Base-by-base conservation (phyloP, 1,140 invertebrate genomes). In the Camponotus floridanus region DNA sequence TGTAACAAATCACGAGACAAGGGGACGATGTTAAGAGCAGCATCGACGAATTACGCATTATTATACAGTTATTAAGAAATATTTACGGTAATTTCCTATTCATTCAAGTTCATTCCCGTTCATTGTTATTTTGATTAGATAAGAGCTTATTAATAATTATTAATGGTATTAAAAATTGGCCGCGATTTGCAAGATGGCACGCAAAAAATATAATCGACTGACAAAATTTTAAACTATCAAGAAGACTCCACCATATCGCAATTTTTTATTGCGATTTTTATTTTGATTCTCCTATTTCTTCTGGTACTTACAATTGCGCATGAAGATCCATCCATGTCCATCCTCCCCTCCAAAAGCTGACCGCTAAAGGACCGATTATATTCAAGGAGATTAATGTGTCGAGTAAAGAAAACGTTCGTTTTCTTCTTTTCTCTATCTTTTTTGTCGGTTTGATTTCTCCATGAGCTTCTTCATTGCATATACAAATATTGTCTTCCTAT, bases 261-360 rank as follows among this genome's bases (percentile, higher is more conserved):
- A 65, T 61, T 26, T 26, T 26, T 26, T 26, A 26, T 26, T 26
- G 26, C 26, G 5, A n/a, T 59, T 55, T 0, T 9, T 13, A 36
- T 33, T 26, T 26, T 8, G 5, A 81, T 6, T 18, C 18, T 3
- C 26, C 39, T 21, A 7, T 48, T 64, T n/a, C 9, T 76, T 9
- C 0, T 51, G 5, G 36, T 57, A 88, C 92, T 88, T 48, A 94
- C 93, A 85, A 87, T 3, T 94, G n/a, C 0, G 87, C 85, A 88
- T 96, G 94, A 4, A 95, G 86, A 57, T 97, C 96, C 96, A 97
- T 96, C 6, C 97, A 92, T 13, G 93, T 93, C 97, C 97, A 97
- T 2, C 96, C 95, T 0, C 97, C 96, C 45, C 96, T 92, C 97
- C 97, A 97, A 84, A 96, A 96, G 0, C 94, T 93, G 2, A 97